Evolutionary conservation across 2,797 vertebrate genomes (phyloP), one percentile per base, ranked within the genome.

Genomic region (Tenualosa ilisha): DNA sequence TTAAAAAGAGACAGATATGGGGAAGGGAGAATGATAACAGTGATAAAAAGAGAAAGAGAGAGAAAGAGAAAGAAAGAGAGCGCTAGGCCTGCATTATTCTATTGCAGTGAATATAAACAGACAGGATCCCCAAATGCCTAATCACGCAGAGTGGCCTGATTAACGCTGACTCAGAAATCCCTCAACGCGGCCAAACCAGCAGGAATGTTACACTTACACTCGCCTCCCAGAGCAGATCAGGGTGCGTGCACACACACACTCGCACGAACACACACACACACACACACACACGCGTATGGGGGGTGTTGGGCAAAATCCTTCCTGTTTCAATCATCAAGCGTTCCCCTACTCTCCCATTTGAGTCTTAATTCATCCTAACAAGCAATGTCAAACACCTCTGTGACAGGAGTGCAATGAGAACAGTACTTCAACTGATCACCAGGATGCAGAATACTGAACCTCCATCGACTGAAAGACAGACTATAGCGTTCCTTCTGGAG

Each of bases 81-180:
- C 4, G 49, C 85, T 84, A 87, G 88, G 79, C 88, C 72, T 2
- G 68, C 90, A 89, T 90, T 89, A 91, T 92, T 90, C 89, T 90
- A 65, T 85, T 93, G 90, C 90, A 93, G 91, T 91, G 89, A 94
- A 92, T 56, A 88, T 85, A 91, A 90, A 92, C 87, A 91, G 91
- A 90, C 89, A 43, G 85, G 88, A 4, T 46, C 91, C 93, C 88
- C 86, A 89, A 92, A 93, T 90, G 93, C 90, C 88, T 93, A 90
- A 94, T 94, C 94, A 93, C 84, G 91, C 88, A 92, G 91, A 93
- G 93, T 81, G 91, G 89, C 91, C 93, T 92, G 93, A 94, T 94
- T 93, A 90, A 68, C 81, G 91, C 90, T 88, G 92, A 94, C 92
- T 94, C 91, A 92, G 87, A 92, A 86, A 93, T 91, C 92, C 94